Base-by-base conservation (phyloP, 2,797 vertebrate species). In the Lemur catta region DNA sequence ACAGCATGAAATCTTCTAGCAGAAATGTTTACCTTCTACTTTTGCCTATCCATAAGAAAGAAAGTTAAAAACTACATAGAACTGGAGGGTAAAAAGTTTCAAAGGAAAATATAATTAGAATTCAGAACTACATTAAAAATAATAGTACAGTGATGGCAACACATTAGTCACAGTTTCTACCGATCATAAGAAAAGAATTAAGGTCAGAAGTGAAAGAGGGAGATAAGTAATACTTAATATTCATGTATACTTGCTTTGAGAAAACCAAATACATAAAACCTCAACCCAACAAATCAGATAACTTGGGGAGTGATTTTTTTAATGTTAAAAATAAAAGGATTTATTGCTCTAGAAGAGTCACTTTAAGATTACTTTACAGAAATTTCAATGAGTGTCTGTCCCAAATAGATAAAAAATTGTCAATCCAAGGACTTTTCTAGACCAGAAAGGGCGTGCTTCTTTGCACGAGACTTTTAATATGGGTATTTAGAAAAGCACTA, bases 101-200 rank as follows among this genome's bases (percentile, higher is more conserved):
- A 97, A 98, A 97, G 93, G 72, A 87, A 96, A 97, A 74, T 85
- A 94, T 96, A 97, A 97, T 98, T 97, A 97, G 50, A 97, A 95
- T 98, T 96, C 87, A 94, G 43, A 95, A 75, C 28, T 74, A 91
- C 82, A 93, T 92, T 93, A 90, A 96, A 97, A 97, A 93, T 97
- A 97, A 96, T 87, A 94, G 69, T 72, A 59, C 11, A 38, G 61
- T 84, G 84, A 97, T 15, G 18, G 86, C 26, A 89, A 91, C 84
- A 88, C n/a, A 85, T 97, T 96, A 95, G 96, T 95, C 91, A 97
- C 55, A 90, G 86, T 84, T 97, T 96, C 89, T 38, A 92, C 86
- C 1, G 17, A 94, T 93, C 80, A 69, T 80, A 91, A 86, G 76
- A 89, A 96, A 93, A 91, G 52, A 95, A 97, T 97, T 92, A 97